A percentile compares a stretch with the other conserved stretches of the same genome.
phyloP scores from a whole-genome alignment of 64 coral and sea anemone species.

The Platygyra sinensis region DNA sequence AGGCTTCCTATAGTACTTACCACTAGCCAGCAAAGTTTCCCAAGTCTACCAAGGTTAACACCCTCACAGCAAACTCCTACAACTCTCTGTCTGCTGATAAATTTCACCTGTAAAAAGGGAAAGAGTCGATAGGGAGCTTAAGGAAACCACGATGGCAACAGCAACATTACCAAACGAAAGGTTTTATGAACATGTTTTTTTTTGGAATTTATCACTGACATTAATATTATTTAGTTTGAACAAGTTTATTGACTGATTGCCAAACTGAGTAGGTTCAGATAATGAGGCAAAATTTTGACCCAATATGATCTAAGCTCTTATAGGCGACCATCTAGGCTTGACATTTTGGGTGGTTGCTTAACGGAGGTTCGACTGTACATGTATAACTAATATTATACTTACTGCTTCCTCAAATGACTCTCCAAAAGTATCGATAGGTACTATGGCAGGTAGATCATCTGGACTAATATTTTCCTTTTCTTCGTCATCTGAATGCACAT shows the following conservation, averaged over 20 bases:
- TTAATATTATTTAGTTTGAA: no score
- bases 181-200: neutral
- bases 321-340: no score
- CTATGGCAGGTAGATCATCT: conserved; percentile 54
- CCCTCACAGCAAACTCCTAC: conserved; percentile 85
- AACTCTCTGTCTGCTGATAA: conserved; percentile 70
- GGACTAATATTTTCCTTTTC: conserved; percentile 48
- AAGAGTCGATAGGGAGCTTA: no score
- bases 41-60: conserved; percentile 79
- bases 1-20: conserved; percentile 29
- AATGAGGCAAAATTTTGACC: neutral
- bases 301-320: neutral
- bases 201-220: no score
- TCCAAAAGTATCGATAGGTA: conserved; percentile 65
- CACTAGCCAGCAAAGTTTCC: conserved; percentile 90
- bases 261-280: no score
- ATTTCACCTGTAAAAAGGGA: conserved; percentile 40
- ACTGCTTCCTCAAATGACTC: conserved; percentile 84
- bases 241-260: neutral
- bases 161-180: no score
- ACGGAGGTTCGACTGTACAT: neutral
- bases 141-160: no score
- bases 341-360: no score
- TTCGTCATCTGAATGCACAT: conserved; percentile 17
- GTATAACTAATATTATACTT: neutral